A percentile compares a stretch with the other conserved stretches of the same genome.
These are phyloP conservation scores for Acleris holmiana DNA, from an alignment of 2,888 invertebrate genomes.

Conservation along the genomic window DNA sequence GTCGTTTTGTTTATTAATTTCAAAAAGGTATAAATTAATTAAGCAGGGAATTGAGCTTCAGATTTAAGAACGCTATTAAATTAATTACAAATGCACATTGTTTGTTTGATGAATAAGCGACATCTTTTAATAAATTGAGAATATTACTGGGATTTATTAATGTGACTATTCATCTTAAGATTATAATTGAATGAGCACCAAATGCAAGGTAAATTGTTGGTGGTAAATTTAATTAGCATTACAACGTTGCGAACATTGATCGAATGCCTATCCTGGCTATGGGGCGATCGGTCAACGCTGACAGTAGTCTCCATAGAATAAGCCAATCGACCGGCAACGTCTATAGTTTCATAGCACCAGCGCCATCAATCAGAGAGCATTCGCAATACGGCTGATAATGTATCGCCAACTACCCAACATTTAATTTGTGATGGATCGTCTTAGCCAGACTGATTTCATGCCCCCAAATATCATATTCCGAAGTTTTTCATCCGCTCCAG, in stretches of 20 bases:
- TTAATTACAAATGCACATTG: constrained; percentile 68
- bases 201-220: constrained; percentile 29
- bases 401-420: constrained; percentile 75
- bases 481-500: constrained; percentile 65
- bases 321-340: constrained; percentile 56
- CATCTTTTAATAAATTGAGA: constrained; percentile 62
- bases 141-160: constrained; percentile 11
- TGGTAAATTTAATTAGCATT: constrained; percentile 42
- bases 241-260: constrained; percentile 50
- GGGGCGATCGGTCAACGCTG: constrained; percentile 66
- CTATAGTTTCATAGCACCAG: constrained; percentile 65
- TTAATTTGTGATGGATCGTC: constrained; percentile 82
- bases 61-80: constrained; percentile 66
- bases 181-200: background rate
- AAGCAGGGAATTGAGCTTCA: constrained; percentile 67
- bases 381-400: constrained; percentile 74
- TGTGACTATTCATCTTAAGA: constrained; percentile 10
- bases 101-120: constrained; percentile 64
- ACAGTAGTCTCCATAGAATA: constrained; percentile 63
- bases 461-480: constrained; percentile 60
- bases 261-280: constrained; percentile 47
- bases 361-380: constrained; percentile 75
- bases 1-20: constrained; percentile 79
- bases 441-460: constrained; percentile 63
- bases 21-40: constrained; percentile 76